Base-by-base conservation (phyloP, 2,797 vertebrate genomes). In the Cuculus canorus region DNA sequence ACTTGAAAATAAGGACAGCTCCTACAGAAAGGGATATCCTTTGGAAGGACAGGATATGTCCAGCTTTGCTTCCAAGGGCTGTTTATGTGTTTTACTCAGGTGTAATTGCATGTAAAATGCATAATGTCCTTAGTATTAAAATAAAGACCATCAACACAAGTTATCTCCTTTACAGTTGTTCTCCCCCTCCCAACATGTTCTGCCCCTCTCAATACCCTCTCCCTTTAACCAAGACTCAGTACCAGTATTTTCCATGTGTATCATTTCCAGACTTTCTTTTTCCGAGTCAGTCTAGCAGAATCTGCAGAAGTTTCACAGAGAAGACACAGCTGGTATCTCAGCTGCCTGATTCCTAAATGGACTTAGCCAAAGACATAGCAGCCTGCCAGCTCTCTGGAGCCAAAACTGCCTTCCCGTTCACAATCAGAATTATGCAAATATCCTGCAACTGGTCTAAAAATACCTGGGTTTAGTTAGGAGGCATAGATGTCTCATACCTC, bases 301-400 rank as follows among this genome's bases (percentile, higher is more conserved):
- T 48, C 80, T 82, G 27, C 93, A 84, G 90, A 90, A 96, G 77
- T 77, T 76, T 88, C 66, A 66, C 47, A 60, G 77, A 79, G 90
- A 91, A 93, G 92, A 61, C 66, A 88, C 96, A 96, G 93, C 90
- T 96, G 94, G 88, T 93, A 61, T 86, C 90, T 95, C 94, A 94
- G 77, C 86, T 94, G 92, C 77, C 86, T 95, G 83, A 53, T 53
- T 92, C 86, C 77, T 79, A 33, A 88, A 76, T 53, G 70, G 81
- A 59, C 83, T 35, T 78, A 93, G 73, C 88, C 93, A 96, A 96
- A 91, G 75, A 70, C 63, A 85, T 43, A 82, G 53, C 65, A 90
- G 47, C 23, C 52, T 93, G 77, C 88, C 88, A 95, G 4, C 24
- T 60, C 43, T 72, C 77, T 79, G 86, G 23, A 94, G 88, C 80